phyloP scores from a whole-genome alignment of 2,888 invertebrate species.

The Nymphalis polychloros region DNA sequence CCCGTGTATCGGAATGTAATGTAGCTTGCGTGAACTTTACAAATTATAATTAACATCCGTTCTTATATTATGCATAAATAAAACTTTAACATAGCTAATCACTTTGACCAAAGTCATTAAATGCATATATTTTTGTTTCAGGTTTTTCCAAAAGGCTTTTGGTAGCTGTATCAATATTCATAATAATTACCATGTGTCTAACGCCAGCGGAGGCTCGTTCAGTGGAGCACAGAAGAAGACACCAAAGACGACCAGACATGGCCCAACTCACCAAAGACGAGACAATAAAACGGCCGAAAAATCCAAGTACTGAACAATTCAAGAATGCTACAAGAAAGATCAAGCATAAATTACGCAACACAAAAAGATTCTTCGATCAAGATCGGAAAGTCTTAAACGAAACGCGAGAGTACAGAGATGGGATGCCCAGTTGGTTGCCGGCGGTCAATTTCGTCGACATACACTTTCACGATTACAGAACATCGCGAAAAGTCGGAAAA shows the following conservation, averaged over 20 bases:
- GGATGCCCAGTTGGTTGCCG: slow-evolving; percentile 72
- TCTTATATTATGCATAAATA: not conserved
- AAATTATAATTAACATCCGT: slow-evolving; percentile 4
- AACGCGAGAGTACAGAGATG: slow-evolving; percentile 62
- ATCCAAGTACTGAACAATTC: slow-evolving; percentile 55
- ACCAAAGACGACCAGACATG: slow-evolving; percentile 58
- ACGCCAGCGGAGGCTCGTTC: slow-evolving; percentile 65
- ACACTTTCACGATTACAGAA: slow-evolving; percentile 63
- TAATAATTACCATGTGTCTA: slow-evolving; percentile 71
- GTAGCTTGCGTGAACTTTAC: slow-evolving; percentile 37
- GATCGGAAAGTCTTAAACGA: slow-evolving; percentile 61
- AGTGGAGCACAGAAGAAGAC: slow-evolving; percentile 61
- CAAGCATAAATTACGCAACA: slow-evolving; percentile 64
- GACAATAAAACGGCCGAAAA: slow-evolving; percentile 51
- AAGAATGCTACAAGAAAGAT: slow-evolving; percentile 65
- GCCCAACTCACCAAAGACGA: slow-evolving; percentile 59
- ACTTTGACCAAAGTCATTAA: not conserved
- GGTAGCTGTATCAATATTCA: slow-evolving; percentile 73
- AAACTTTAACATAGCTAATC: too few species aligned
- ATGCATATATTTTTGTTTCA: slow-evolving; percentile 58
- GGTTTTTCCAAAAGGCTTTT: slow-evolving; percentile 80
- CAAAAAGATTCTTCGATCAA: slow-evolving; percentile 62
- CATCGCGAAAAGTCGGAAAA: slow-evolving; percentile 48
- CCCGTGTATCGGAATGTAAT: slow-evolving; percentile 46
- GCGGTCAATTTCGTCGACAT: slow-evolving; percentile 72